phyloP scores from a whole-genome alignment of 2,113 vertebrate species.

The Melierax canorus region DNA sequence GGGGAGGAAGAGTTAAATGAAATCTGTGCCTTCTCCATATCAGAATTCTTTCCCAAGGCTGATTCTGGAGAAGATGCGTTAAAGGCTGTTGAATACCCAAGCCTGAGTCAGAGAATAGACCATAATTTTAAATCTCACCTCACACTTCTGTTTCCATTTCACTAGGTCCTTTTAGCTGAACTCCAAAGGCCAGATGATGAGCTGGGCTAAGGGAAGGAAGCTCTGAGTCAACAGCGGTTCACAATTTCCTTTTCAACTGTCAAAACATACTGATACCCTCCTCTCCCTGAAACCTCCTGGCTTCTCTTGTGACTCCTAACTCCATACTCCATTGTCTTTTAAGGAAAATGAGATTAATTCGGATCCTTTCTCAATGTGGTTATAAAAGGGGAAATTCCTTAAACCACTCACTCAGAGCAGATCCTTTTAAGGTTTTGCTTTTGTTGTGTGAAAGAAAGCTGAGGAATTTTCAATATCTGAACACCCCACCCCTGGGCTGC shows the following conservation, averaged over 20 bases:
- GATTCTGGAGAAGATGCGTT: neutral
- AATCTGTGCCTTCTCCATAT: neutral
- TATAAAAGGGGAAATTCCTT: neutral
- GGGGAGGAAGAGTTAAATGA: neutral
- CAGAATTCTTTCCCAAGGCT: neutral
- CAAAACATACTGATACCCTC: neutral
- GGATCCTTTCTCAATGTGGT: neutral
- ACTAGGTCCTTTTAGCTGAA: neutral
- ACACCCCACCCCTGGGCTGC: neutral
- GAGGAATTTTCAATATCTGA: constrained; percentile 21
- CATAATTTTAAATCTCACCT: neutral
- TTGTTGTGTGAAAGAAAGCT: neutral
- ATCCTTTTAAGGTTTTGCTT: neutral
- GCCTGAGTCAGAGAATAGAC: neutral
- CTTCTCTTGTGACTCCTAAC: neutral
- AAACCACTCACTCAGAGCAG: neutral
- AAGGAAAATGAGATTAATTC: neutral
- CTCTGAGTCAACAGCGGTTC: neutral
- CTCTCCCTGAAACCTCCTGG: neutral
- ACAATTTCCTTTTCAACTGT: neutral
- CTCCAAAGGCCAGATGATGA: neutral
- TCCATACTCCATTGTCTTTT: neutral
- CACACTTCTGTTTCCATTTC: neutral
- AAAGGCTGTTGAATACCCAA: neutral
- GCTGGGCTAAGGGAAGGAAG: neutral